A percentile compares a stretch with the other conserved stretches of the same genome.
Conservation (phyloP, 2,113 vertebrate species). For the Myiagra hebetior region DNA sequence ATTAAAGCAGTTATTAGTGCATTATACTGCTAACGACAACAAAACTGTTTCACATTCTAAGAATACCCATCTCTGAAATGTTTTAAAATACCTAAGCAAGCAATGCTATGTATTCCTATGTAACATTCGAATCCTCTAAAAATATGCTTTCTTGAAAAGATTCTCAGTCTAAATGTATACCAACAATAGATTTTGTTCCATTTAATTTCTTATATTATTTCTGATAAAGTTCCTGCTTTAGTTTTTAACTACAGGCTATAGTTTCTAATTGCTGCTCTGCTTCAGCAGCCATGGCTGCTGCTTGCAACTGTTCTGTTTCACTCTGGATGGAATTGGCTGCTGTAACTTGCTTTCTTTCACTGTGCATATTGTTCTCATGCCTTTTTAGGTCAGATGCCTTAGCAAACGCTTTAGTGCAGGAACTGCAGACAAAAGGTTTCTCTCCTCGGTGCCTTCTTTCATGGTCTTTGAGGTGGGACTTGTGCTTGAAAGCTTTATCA, state of each 20-base stretch:
- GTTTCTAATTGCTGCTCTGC: constrained; percentile 83
- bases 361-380: constrained; percentile 99
- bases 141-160: constrained; percentile 25
- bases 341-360: constrained; percentile 92
- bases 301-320: constrained; percentile 85
- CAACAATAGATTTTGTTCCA: background rate
- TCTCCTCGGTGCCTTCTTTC: constrained; percentile 94
- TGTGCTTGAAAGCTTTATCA: constrained; percentile 99
- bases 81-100: constrained; percentile 26
- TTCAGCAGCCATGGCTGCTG: constrained; percentile 89
- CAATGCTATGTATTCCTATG: background rate
- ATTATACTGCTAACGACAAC: constrained; percentile 29
- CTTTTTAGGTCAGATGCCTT: constrained; percentile 98
- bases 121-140: constrained; percentile 13
- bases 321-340: constrained; percentile 85
- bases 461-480: constrained; percentile 98
- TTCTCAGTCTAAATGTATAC: background rate
- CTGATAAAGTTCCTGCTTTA: background rate
- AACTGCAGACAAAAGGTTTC: constrained; percentile 95
- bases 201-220: background rate
- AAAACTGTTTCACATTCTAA: constrained; percentile 45
- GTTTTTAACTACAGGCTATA: constrained; percentile 81
- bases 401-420: constrained; percentile 97
- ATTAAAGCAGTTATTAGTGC: constrained; percentile 46
- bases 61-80: constrained; percentile 40